Evolutionary conservation across 2,888 invertebrate genomes (phyloP), one percentile per base, ranked within the genome.

Genomic region (Geotrupes spiniger): DNA sequence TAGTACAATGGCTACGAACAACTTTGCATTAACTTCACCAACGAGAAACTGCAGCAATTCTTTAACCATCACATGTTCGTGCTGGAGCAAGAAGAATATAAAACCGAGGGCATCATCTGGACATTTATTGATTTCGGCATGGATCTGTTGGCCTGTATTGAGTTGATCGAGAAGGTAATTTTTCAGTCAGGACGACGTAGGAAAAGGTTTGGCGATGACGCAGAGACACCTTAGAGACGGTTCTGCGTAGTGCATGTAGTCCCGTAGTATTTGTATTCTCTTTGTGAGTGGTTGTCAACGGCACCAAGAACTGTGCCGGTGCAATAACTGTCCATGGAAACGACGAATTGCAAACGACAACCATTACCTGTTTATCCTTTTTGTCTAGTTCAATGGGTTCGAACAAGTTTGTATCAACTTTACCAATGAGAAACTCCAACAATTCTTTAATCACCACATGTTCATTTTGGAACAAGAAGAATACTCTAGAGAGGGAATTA

Each of bases 61-160:
- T 95, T 95, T 88, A 95, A 95, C 80, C 94, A 95, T 73, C 90
- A 95, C 84, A 95, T 95, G 94, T 95, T 95, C 78, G 92, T 95
- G 66, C 84, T 95, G 66, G 94, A 95, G 76, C 94, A 95, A 86
- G 94, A 95, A 76, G 94, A 94, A 75, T 95, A 95, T 82, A 89
- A 90, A 76, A 83, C 78, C 68, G 94, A 95, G 76, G 94, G 94
- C 72, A 94, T 95, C 78, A 82, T 90, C 71, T 96, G 95, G 95
- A 82, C 83, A 63, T 95, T 95, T 82, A 95, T 95, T 77, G 94
- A 96, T 83, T 95, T 95, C 77, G 95, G 95, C 76, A 91, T 95
- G 89, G 94, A 95, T 77, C 83, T 95, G 77, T 84, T 89, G 69
- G 91, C 92, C 76, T 93, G 93, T 84, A 95, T 95, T 79, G 93